Evolutionary conservation across 1,140 invertebrate genomes (phyloP).

Genomic region (Dryas iulia): DNA sequence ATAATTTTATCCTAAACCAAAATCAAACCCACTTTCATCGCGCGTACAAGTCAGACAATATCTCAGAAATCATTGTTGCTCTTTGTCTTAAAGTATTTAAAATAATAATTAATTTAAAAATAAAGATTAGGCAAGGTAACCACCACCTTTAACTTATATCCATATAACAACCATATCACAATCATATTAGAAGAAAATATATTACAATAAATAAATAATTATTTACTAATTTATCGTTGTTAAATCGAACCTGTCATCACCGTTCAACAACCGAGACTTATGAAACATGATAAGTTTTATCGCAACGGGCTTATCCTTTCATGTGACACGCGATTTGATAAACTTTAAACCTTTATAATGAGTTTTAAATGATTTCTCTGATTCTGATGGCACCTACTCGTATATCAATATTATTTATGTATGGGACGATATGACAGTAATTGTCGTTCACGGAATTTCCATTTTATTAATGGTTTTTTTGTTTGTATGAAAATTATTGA

Average conservation of each 20-base stretch:
- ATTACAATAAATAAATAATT: too few relatives aligned
- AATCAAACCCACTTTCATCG: too few relatives aligned
- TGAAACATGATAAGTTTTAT: neutral
- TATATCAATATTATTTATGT: conserved; percentile 9
- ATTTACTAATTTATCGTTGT: neutral
- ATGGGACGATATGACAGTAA: conserved; percentile 14
- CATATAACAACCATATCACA: too few relatives aligned
- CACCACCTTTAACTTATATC: too few relatives aligned
- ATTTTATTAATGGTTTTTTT: neutral
- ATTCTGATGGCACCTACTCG: neutral
- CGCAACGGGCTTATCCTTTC: conserved; percentile 36
- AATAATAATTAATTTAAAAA: too few relatives aligned
- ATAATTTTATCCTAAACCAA: too few relatives aligned
- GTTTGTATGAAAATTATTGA: too few relatives aligned
- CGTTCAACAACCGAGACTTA: neutral
- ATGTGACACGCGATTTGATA: conserved; percentile 32
- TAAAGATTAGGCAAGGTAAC: too few relatives aligned
- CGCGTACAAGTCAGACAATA: too few relatives aligned
- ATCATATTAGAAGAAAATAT: too few relatives aligned
- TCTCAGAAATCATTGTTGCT: too few relatives aligned
- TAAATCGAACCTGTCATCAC: neutral
- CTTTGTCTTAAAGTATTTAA: too few relatives aligned
- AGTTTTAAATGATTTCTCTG: conserved; percentile 43
- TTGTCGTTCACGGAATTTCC: neutral
- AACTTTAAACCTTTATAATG: conserved; percentile 31